These are phyloP conservation scores for Pycnomerus fuliginosus DNA, from an alignment of 2,888 invertebrate genomes.

Conservation along the genomic window DNA sequence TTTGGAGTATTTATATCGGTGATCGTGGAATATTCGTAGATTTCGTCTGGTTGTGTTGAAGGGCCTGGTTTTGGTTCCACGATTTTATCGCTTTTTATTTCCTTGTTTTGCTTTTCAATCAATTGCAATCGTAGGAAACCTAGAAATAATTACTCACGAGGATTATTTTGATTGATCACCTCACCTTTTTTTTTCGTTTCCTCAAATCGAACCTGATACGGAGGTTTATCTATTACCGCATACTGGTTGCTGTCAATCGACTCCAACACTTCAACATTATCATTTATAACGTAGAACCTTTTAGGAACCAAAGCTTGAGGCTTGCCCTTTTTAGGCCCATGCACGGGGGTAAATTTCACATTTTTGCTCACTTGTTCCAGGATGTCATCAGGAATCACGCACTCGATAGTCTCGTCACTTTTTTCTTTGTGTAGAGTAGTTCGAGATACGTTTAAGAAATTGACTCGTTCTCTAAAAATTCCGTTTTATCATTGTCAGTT, in stretches of 20 bases:
- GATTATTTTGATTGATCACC: too few species aligned
- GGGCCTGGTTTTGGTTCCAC: slow-evolving; percentile 15
- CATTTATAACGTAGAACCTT: slow-evolving; percentile 68
- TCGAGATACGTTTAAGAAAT: too few species aligned
- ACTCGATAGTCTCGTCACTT: slow-evolving; percentile 62
- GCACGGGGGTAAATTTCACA: slow-evolving; percentile 56
- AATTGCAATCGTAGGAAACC: slow-evolving; percentile 16
- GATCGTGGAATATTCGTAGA: slow-evolving; percentile 61
- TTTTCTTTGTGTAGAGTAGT: too few species aligned
- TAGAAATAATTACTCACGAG: too few species aligned
- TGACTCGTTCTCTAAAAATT: too few species aligned
- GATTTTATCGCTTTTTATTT: too few species aligned
- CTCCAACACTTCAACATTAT: slow-evolving; percentile 71
- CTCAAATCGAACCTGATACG: slow-evolving; percentile 64
- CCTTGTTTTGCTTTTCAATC: slow-evolving; percentile 6
- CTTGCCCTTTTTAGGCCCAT: slow-evolving; percentile 48
- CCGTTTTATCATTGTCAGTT: too few species aligned
- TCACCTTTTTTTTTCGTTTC: slow-evolving; percentile 52
- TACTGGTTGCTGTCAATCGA: slow-evolving; percentile 65
- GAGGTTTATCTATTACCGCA: slow-evolving; percentile 61
- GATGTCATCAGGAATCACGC: slow-evolving; percentile 68
- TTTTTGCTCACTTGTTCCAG: slow-evolving; percentile 66
- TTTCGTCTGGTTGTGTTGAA: slow-evolving; percentile 40
- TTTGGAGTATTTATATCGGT: slow-evolving; percentile 61
- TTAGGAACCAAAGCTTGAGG: slow-evolving; percentile 62